Base-by-base conservation (phyloP, 2,113 vertebrate genomes). In the Ctenomys sociabilis region DNA sequence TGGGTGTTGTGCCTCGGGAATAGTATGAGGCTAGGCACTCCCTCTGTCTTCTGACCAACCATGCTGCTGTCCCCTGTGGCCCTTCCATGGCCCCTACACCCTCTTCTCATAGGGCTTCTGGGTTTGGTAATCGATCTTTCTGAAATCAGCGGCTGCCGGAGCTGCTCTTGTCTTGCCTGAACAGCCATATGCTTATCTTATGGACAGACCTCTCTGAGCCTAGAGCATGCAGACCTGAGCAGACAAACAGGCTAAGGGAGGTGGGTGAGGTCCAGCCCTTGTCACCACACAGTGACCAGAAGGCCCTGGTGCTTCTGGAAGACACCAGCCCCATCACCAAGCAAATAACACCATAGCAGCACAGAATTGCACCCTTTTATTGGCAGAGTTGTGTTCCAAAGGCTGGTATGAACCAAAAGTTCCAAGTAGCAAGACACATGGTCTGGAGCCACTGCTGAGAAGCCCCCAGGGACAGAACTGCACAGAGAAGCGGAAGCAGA, bases 381-480 rank as follows among this genome's bases (percentile, higher is more conserved):
- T 97, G 97, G 95, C 80, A 97, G 94, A 95, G 73, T n/a, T 86
- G 72, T 89, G 85, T 98, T 97, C 92, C 89, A 95, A 96, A 95
- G 93, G 91, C 87, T 94, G 91, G 37, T 93, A 75, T 73, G 97
- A 75, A 59, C 93, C 63, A 90, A 28, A 88, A 68, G 32, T 89
- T 96, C 82, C 40, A 49, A 94, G 94, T 7, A 96, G 97, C 61
- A 88, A 86, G 75, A 84, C 96, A 63, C 19, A n/a, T 30, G 63
- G 94, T 87, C 93, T 93, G 87, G 89, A 5, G 37, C 94, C 64
- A 66, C 92, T 61, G 80, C 85, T 92, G 82, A 37, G 93, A 97
- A 90, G 68, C 21, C 92, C 81, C 77, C 86, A 54, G 8, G 88
- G 70, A 72, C n/a, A 52, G 88, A 93, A 96, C 95, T 59, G 43